Percentiles rank a stretch among this genome's conserved stretches.
Conservation (phyloP, 1,140 invertebrate genomes). For the Lepidostoma basale region DNA sequence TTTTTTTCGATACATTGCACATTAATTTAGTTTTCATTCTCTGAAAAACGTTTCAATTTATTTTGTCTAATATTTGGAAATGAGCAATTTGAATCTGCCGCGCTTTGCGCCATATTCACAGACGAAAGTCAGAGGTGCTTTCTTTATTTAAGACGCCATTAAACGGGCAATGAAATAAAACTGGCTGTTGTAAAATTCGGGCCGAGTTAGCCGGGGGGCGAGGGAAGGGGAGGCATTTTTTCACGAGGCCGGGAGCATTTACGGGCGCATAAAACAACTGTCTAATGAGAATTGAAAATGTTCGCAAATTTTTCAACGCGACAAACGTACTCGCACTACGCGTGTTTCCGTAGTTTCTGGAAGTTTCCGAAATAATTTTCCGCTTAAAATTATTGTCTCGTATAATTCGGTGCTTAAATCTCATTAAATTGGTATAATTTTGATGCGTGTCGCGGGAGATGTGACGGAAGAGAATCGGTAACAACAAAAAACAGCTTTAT, state of each 20-base stretch:
- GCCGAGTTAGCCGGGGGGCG: neutral
- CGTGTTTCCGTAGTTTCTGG: neutral
- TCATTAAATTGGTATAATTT: too few relatives aligned
- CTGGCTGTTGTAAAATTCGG: slow-evolving; percentile 28
- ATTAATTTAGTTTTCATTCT: too few relatives aligned
- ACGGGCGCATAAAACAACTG: slow-evolving; percentile 3
- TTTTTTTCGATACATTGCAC: too few relatives aligned
- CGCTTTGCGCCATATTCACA: neutral
- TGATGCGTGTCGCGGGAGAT: too few relatives aligned
- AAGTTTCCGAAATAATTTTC: too few relatives aligned
- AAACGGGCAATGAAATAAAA: slow-evolving; percentile 43
- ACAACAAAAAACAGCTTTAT: too few relatives aligned
- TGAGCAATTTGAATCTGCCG: neutral
- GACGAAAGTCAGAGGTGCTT: slow-evolving; percentile 39
- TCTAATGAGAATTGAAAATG: slow-evolving; percentile 23
- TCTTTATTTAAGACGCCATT: slow-evolving; percentile 43
- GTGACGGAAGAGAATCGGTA: too few relatives aligned
- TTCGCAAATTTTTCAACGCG: neutral
- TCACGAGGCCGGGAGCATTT: slow-evolving; percentile 14
- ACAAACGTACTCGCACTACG: neutral
- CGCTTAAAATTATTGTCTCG: too few relatives aligned
- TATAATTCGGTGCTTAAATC: too few relatives aligned
- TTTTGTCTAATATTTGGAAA: neutral
- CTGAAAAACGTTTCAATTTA: too few relatives aligned
- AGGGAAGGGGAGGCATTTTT: neutral